Evolutionary conservation across 2,888 invertebrate species (phyloP).

Genomic region (Drosophila kambysellisi): DNA sequence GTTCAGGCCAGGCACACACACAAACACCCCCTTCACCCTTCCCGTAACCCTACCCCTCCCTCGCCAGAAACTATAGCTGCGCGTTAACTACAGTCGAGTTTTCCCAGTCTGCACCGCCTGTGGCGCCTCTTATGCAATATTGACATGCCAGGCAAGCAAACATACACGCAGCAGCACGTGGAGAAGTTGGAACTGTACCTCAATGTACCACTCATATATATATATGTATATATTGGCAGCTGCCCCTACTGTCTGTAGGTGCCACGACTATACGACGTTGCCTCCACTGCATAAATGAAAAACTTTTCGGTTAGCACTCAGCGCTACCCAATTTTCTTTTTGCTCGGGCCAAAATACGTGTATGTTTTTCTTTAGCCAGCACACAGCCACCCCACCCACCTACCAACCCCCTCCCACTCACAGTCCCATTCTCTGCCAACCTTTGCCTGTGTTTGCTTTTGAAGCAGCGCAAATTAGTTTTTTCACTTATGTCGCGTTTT

Average conservation of each 20-base stretch:
- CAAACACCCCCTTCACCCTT: conserved; percentile 4
- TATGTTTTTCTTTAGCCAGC: conserved; percentile 78
- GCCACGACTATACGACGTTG: conserved; percentile 41
- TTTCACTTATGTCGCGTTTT: conserved; percentile 79
- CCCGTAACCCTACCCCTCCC: not conserved
- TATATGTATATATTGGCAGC: not conserved
- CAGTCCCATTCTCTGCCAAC: not conserved
- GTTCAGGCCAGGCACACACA: conserved; percentile 55
- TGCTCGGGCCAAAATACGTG: conserved; percentile 75
- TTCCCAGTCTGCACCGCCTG: conserved; percentile 64
- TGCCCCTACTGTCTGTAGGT: conserved; percentile 41
- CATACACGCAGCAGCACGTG: conserved; percentile 21
- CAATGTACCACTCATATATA: not conserved
- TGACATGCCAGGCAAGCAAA: conserved; percentile 68
- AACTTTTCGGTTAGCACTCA: conserved; percentile 78
- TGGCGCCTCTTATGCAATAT: conserved; percentile 77
- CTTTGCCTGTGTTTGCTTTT: conserved; percentile 73
- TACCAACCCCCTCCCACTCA: not conserved
- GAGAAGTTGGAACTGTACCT: conserved; percentile 12
- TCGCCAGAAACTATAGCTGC: conserved; percentile 54
- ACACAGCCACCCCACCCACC: conserved; percentile 16
- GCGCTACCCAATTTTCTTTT: conserved; percentile 78
- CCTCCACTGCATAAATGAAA: conserved; percentile 65
- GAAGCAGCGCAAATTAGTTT: conserved; percentile 82
- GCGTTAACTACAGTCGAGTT: conserved; percentile 75